These are phyloP conservation scores for Rhinogobius similis DNA, from an alignment of 2,113 vertebrate species.

Conservation along the genomic window DNA sequence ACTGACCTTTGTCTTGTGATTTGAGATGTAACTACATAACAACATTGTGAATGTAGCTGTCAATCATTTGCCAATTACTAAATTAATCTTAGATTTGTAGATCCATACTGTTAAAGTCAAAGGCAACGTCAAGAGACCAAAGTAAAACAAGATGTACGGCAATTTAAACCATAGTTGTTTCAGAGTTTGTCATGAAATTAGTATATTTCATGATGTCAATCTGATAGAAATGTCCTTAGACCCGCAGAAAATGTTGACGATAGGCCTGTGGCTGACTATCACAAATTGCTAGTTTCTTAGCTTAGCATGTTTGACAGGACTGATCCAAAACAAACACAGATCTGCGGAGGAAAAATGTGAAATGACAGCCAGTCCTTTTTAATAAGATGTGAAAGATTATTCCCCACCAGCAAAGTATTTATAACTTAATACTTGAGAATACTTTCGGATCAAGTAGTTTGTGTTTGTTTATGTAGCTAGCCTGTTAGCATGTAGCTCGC, in stretches of 20 bases:
- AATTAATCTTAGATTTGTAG: background rate
- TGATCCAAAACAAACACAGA: constrained; percentile 41
- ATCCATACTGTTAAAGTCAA: background rate
- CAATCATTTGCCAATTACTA: background rate
- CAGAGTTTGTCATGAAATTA: accelerated
- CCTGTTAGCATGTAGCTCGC: constrained; percentile 60
- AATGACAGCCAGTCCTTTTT: constrained; percentile 28
- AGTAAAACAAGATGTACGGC: background rate
- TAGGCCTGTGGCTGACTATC: constrained; percentile 55
- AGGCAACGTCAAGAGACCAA: background rate
- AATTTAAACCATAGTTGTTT: background rate
- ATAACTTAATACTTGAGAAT: background rate
- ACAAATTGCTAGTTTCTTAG: constrained; percentile 42
- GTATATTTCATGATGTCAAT: background rate
- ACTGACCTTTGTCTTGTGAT: too few relatives aligned
- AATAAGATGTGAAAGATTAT: background rate
- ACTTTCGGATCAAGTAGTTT: constrained; percentile 10
- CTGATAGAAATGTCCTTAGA: background rate
- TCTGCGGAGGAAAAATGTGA: constrained; percentile 16
- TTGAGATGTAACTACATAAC: too few relatives aligned
- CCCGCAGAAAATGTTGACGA: constrained; percentile 17
- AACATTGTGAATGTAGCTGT: too few relatives aligned
- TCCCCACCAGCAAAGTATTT: accelerated
- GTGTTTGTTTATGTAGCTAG: constrained; percentile 80
- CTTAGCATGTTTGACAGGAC: constrained; percentile 67